Conservation (phyloP, 1,140 invertebrate species). For the Drosophila santomea region DNA sequence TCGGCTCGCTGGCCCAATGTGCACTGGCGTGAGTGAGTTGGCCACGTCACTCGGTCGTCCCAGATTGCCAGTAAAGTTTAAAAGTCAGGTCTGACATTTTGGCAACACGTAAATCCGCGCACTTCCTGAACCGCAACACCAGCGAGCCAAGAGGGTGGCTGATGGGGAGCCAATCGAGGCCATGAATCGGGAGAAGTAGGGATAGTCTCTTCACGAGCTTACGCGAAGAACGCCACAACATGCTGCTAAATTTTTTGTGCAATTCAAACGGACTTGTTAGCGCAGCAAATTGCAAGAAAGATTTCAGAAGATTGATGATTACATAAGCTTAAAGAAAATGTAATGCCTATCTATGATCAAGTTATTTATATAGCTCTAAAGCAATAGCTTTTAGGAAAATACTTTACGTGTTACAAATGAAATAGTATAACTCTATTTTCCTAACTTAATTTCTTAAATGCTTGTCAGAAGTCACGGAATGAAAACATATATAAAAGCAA, state of each 20-base stretch:
- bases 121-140: conserved; percentile 23
- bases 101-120: conserved; percentile 50
- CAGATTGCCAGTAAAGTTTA: conserved; percentile 53
- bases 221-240: conserved; percentile 37
- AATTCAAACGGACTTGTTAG: conserved; percentile 34
- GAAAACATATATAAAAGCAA: neutral
- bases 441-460: neutral
- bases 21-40: conserved; percentile 7
- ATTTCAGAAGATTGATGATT: conserved; percentile 8
- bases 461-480: neutral
- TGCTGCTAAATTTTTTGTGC: conserved; percentile 41
- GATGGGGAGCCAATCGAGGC: conserved; percentile 27
- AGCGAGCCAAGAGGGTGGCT: conserved; percentile 19
- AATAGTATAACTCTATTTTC: no score
- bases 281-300: conserved; percentile 11
- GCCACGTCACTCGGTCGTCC: conserved; percentile 35
- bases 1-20: no score
- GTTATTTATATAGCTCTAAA: no score
- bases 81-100: conserved; percentile 58
- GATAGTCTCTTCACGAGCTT: neutral
- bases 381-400: no score
- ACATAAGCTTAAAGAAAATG: neutral
- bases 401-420: no score
- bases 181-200: neutral
- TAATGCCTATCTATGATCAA: neutral